Evolutionary conservation across 2,797 vertebrate species (phyloP).

Genomic region (Leptodactylus fallax): DNA sequence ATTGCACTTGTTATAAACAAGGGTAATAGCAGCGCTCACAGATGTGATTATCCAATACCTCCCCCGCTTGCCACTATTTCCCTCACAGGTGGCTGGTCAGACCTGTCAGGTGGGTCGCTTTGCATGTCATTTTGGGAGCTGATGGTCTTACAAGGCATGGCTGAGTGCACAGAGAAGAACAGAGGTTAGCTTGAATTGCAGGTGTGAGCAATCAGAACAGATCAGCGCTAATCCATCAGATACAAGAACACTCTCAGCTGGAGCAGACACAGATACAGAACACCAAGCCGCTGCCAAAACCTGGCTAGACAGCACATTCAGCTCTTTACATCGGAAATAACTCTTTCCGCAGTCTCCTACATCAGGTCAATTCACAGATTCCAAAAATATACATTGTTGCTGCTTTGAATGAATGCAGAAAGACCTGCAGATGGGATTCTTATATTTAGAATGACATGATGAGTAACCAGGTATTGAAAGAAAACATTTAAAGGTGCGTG

Average conservation of each 20-base stretch:
- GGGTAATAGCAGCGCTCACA: slow-evolving; percentile 2
- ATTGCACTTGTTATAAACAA: slow-evolving; percentile 38
- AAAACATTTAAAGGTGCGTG: background rate
- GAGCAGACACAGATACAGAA: slow-evolving; percentile 65
- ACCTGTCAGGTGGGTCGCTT: slow-evolving; percentile 86
- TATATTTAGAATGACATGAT: background rate
- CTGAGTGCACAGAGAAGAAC: slow-evolving; percentile 86
- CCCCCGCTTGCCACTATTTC: slow-evolving; percentile 63
- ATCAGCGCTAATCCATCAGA: slow-evolving; percentile 87
- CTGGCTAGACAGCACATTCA: slow-evolving; percentile 47
- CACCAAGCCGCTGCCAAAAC: slow-evolving; percentile 66
- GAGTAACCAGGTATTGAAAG: background rate
- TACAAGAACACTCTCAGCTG: slow-evolving; percentile 72
- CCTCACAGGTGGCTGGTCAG: slow-evolving; percentile 77
- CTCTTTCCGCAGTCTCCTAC: background rate
- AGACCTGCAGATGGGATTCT: background rate
- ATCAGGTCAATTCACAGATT: slow-evolving; percentile 27
- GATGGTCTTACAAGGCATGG: slow-evolving; percentile 86
- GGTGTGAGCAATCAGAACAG: slow-evolving; percentile 88
- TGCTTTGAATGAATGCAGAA: slow-evolving; percentile 28
- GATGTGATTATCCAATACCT: slow-evolving; percentile 70
- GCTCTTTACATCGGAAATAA: slow-evolving; percentile 53
- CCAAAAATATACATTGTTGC: slow-evolving; percentile 43
- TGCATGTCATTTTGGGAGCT: slow-evolving; percentile 86
- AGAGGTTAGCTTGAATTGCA: slow-evolving; percentile 81